Base-by-base conservation (phyloP, 2,888 invertebrate genomes). In the Pyrrhosoma nymphula region DNA sequence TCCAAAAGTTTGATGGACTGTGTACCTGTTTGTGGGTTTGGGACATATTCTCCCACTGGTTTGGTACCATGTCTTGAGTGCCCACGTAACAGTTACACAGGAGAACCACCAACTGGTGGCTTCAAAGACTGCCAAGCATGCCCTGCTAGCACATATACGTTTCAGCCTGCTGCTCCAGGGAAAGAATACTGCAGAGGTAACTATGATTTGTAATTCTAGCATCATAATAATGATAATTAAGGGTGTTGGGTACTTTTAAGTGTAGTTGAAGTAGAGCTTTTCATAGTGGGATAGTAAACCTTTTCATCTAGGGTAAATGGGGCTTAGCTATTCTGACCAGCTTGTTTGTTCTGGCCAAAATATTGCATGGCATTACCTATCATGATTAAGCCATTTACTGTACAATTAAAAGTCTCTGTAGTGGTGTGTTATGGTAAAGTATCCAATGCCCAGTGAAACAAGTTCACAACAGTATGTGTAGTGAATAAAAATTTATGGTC, bases 101-200 rank as follows among this genome's bases (percentile, higher is more conserved):
- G 98, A 0, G 98, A 98, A 97, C 99, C 99, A 95, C 99, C 99
- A 23, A 98, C 98, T 0, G 99, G 98, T 95, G 99, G 99, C 55
- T 99, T 98, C 97, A 99, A 99, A 97, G 99, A 99, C 96, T 99
- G 99, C 96, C 98, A 99, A 97, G 98, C 99, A 26, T 99, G 99
- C 97, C 99, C 99, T 4, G 98, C 98, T 0, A 98, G 98, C 95
- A 98, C 98, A 0, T 99, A 98, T 96, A 99, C 99, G 0, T 99
- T 99, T 96, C 99, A 99, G 97, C 99, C 99, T 20, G 98, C 99
- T n/a, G 98, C 99, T 6, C 98, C 98, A 18, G 98, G 98, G 95
- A 98, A 98, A 96, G 98, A 98, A 96, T 97, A 98, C 96, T 99
- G 99, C 96, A 98, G 99, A 97, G 96, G 97, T 96, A 96, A 96